A percentile compares a stretch with the other conserved stretches of the same genome.
These are phyloP conservation scores for Anthopleura sola DNA, from an alignment of 64 coral and sea anemone genomes.

Conservation along the genomic window DNA sequence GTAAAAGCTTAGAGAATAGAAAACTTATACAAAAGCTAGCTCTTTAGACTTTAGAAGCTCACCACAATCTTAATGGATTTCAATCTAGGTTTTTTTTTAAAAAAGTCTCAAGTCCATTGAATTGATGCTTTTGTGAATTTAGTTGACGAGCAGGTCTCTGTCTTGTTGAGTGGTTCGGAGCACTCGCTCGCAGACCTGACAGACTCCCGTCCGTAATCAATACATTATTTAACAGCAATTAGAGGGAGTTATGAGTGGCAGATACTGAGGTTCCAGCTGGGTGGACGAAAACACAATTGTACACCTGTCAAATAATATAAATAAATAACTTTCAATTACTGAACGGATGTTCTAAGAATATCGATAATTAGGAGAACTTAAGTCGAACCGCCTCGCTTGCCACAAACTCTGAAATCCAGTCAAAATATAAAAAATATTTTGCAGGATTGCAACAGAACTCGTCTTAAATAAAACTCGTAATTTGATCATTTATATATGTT, in stretches of 20 bases:
- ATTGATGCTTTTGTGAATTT: not conserved
- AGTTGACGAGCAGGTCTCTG: too few species aligned
- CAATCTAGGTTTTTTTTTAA: not conserved
- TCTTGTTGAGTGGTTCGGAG: not conserved
- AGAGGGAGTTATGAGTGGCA: not conserved
- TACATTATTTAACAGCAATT: constrained; percentile 19
- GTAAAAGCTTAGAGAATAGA: not conserved
- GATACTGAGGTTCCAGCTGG: constrained; percentile 2
- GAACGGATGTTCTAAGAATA: constrained; percentile 7
- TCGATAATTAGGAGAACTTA: not conserved
- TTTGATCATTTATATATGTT: not conserved
- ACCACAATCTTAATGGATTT: not conserved
- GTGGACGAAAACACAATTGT: not conserved
- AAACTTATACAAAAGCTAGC: not conserved
- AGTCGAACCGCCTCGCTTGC: not conserved
- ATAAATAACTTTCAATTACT: constrained; percentile 14
- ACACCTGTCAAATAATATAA: constrained; percentile 17
- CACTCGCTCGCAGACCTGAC: not conserved
- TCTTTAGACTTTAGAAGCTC: not conserved
- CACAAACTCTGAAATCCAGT: not conserved
- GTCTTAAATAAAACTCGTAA: not conserved
- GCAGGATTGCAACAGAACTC: not conserved
- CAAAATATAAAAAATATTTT: not conserved
- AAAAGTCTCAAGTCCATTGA: too few species aligned
- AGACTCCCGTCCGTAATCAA: not conserved